phyloP scores from a whole-genome alignment of 2,113 vertebrate genomes.

The Cebidichthys violaceus region DNA sequence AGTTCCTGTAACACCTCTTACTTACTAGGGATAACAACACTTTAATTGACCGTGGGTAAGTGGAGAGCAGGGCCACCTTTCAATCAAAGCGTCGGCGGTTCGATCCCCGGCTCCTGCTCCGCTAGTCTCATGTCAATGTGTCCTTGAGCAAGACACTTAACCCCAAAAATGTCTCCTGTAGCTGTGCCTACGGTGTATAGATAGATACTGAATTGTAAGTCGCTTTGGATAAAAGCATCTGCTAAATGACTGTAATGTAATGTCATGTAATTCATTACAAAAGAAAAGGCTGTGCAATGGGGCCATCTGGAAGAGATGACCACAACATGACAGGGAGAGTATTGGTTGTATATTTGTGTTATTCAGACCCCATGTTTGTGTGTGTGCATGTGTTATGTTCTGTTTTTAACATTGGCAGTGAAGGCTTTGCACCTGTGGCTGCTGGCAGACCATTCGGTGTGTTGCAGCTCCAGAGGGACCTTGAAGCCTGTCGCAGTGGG shows the following conservation, averaged over 20 bases:
- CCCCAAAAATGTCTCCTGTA: no score
- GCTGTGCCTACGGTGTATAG: no score
- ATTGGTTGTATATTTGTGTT: constrained; percentile 35
- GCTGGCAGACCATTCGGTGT: constrained; percentile 77
- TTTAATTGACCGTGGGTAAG: no score
- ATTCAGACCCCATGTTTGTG: constrained; percentile 33
- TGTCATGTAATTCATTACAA: constrained; percentile 25
- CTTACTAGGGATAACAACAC: constrained; percentile 5
- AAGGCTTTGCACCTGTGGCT: constrained; percentile 81
- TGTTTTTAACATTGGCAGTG: constrained; percentile 70
- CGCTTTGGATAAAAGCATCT: no score
- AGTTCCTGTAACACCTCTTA: not conserved
- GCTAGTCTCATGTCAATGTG: no score
- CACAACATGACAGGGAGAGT: constrained; percentile 39
- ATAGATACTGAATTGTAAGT: no score
- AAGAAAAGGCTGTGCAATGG: constrained; percentile 13
- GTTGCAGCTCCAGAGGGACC: constrained; percentile 77
- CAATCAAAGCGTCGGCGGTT: no score
- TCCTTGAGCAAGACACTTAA: no score
- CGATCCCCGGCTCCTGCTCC: no score
- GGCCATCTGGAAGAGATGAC: constrained; percentile 59
- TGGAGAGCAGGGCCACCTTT: no score
- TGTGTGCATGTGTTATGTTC: constrained; percentile 54
- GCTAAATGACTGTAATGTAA: no score
- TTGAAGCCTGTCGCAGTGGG: constrained; percentile 75